A percentile compares a stretch with the other conserved stretches of the same genome.
These are phyloP conservation scores for Lithophane leautieri DNA, from an alignment of 2,888 invertebrate species.

Conservation along the genomic window DNA sequence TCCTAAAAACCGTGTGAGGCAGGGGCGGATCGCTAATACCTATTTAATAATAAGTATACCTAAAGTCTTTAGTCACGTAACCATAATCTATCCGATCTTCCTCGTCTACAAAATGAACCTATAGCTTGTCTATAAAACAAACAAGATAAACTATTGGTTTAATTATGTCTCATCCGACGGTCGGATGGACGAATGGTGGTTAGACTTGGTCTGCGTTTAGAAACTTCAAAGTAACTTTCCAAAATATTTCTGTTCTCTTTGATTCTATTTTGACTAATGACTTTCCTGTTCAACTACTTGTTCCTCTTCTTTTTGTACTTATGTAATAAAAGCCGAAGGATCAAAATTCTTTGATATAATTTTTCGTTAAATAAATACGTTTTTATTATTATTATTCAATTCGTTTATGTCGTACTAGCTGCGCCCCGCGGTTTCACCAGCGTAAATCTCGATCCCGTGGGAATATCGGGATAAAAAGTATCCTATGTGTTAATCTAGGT, in stretches of 20 bases:
- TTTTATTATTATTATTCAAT: neutral
- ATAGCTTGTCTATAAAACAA: slow-evolving; percentile 35
- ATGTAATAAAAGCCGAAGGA: neutral
- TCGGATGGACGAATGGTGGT: slow-evolving; percentile 32
- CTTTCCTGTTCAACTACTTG: slow-evolving; percentile 58
- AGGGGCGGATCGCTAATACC: too few species aligned
- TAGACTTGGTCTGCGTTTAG: slow-evolving; percentile 24
- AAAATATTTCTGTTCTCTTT: slow-evolving; percentile 62
- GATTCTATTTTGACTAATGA: slow-evolving; percentile 67
- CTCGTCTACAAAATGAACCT: slow-evolving; percentile 9
- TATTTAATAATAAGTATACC: too few species aligned
- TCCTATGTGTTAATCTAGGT: too few species aligned
- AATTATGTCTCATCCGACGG: slow-evolving; percentile 48
- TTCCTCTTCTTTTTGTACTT: slow-evolving; percentile 9
- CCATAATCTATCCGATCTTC: neutral
- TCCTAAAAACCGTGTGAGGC: too few species aligned
- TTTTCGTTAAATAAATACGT: neutral
- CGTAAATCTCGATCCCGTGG: too few species aligned
- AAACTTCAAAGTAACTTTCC: slow-evolving; percentile 61
- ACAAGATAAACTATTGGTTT: slow-evolving; percentile 46
- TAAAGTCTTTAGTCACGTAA: too few species aligned
- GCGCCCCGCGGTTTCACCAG: too few species aligned
- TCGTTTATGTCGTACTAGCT: too few species aligned
- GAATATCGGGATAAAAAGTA: too few species aligned
- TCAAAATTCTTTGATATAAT: neutral